A percentile compares a stretch with the other conserved stretches of the same genome.
phyloP scores from a whole-genome alignment of 2,113 vertebrate species.

The Podarcis muralis region DNA sequence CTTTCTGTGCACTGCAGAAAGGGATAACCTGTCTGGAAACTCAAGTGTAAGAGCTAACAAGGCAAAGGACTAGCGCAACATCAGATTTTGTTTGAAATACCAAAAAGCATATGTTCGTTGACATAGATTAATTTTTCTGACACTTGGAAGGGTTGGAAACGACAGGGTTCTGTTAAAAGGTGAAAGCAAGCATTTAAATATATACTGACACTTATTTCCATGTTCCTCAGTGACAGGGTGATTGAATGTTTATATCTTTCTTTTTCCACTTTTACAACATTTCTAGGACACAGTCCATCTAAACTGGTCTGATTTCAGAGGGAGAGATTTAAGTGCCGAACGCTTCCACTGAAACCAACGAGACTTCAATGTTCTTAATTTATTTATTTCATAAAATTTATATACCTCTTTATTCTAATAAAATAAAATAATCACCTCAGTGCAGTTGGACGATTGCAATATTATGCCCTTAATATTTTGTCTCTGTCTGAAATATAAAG shows the following conservation, averaged over 20 bases:
- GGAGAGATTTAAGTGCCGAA: background rate
- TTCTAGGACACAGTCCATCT: background rate
- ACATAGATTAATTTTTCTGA: constrained; percentile 61
- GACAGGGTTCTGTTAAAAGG: constrained; percentile 26
- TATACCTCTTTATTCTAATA: too few relatives aligned
- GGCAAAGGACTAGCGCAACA: constrained; percentile 65
- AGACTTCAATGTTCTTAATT: background rate
- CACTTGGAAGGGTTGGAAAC: constrained; percentile 32
- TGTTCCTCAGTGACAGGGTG: background rate
- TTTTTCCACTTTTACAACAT: background rate
- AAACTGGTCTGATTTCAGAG: background rate
- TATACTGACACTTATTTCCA: background rate
- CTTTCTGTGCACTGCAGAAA: constrained; percentile 48
- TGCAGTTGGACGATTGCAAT: background rate
- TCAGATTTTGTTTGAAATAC: constrained; percentile 72
- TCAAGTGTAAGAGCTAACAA: constrained; percentile 55
- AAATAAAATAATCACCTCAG: too few relatives aligned
- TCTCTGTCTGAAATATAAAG: background rate
- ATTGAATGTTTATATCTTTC: background rate
- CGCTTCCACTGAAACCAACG: background rate
- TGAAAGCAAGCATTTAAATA: constrained; percentile 25
- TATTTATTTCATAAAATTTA: too few relatives aligned
- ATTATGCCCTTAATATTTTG: background rate
- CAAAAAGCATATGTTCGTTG: constrained; percentile 74
- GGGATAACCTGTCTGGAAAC: constrained; percentile 54